Evolutionary conservation across 1,140 invertebrate genomes (phyloP).

Genomic region (Brachionus calyciflorus): DNA sequence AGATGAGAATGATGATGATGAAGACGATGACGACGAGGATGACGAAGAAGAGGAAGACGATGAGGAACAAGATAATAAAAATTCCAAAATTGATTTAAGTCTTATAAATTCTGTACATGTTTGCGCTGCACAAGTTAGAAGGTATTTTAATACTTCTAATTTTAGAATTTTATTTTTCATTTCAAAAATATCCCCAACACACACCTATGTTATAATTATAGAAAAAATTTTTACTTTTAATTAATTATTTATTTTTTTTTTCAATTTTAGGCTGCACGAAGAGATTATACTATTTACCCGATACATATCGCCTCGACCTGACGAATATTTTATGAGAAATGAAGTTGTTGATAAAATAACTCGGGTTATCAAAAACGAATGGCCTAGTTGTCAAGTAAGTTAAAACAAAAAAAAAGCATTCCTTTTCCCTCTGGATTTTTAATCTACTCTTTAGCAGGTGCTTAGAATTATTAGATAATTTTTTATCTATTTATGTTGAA

Average conservation of each 20-base stretch:
- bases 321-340: conserved; percentile 43
- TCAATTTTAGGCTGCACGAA: conserved; percentile 38
- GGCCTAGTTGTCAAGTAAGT: conserved; percentile 29
- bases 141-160: neutral
- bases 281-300: conserved; percentile 34
- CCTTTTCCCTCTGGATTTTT: too few species aligned
- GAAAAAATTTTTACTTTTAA: neutral
- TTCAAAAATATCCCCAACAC: too few species aligned
- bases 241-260: neutral
- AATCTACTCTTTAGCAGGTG: too few species aligned
- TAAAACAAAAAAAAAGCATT: neutral
- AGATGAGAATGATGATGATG: neutral
- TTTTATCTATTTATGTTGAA: too few species aligned
- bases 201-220: neutral
- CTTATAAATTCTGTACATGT: conserved; percentile 34
- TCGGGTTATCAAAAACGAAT: conserved; percentile 41
- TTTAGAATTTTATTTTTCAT: too few species aligned
- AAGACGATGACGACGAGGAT: neutral
- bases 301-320: conserved; percentile 11
- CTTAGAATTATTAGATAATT: too few species aligned
- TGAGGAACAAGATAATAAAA: neutral
- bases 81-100: conserved; percentile 32
- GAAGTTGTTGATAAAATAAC: conserved; percentile 45
- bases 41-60: conserved; percentile 6
- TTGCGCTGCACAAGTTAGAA: conserved; percentile 45